phyloP scores from a whole-genome alignment of 2,888 invertebrate genomes.

The Crioceris asparagi region DNA sequence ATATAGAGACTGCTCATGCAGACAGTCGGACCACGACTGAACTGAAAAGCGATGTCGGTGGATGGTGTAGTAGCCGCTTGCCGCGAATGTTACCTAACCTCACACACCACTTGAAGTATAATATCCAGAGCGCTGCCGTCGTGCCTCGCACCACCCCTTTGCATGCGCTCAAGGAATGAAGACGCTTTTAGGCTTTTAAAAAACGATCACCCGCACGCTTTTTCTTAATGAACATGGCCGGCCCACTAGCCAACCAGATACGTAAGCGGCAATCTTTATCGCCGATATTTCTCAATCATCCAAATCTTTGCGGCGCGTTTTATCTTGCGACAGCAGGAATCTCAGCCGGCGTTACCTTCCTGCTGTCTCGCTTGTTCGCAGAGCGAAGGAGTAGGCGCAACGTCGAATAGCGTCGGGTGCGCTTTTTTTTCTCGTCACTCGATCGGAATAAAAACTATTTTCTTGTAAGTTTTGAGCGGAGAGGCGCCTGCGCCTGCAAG shows the following conservation, averaged over 20 bases:
- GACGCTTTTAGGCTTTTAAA: slow-evolving; percentile 32
- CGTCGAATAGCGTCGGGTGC: slow-evolving; percentile 2
- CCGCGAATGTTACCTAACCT: slow-evolving; percentile 1
- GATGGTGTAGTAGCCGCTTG: slow-evolving; percentile 6
- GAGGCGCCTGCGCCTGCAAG: slow-evolving; percentile 29
- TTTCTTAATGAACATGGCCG: slow-evolving; percentile 34
- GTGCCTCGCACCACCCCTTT: slow-evolving; percentile 37
- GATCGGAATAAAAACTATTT: slow-evolving; percentile 14
- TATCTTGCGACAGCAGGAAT: background rate
- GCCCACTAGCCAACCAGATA: slow-evolving; percentile 36
- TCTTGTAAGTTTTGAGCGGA: slow-evolving; percentile 20
- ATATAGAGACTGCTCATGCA: slow-evolving; percentile 21
- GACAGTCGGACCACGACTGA: slow-evolving; percentile 30
- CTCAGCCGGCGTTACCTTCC: no score
- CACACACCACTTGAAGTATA: no score
- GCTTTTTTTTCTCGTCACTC: no score
- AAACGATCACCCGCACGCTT: slow-evolving; percentile 33
- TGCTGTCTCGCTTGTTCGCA: slow-evolving; percentile 3
- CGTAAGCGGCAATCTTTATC: slow-evolving; percentile 26
- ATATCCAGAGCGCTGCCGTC: no score
- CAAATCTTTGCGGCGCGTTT: slow-evolving; percentile 8
- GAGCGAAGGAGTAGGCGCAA: no score
- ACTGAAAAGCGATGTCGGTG: slow-evolving; percentile 5
- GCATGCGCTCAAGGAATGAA: slow-evolving; percentile 31
- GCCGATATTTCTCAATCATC: slow-evolving; percentile 21